Percentiles rank a stretch among this genome's conserved stretches.
Conservation (phyloP, 1,140 invertebrate genomes). For the Hirudo medicinalis region DNA sequence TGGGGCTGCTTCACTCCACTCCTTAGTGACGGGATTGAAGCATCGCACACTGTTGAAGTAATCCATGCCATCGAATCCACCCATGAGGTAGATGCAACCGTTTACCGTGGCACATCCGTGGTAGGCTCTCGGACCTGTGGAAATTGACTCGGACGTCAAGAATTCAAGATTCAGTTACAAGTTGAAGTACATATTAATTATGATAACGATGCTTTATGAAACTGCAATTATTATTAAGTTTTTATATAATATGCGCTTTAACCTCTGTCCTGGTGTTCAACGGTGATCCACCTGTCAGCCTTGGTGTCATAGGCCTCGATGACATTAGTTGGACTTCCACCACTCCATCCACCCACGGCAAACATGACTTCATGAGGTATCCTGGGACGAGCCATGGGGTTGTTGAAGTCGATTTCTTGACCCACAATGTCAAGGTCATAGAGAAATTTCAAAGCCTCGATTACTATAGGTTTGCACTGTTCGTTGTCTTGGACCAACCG, state of each 20-base stretch:
- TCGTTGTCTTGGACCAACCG: conserved; percentile 46
- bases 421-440: conserved; percentile 55
- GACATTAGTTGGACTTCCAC: conserved; percentile 54
- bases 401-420: conserved; percentile 29
- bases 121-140: conserved; percentile 27
- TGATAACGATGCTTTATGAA: too few species aligned
- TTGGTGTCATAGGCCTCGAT: conserved; percentile 65
- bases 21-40: conserved; percentile 25
- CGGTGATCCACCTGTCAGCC: conserved; percentile 54
- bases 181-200: too few species aligned
- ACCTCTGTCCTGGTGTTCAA: conserved; percentile 18
- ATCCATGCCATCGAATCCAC: conserved; percentile 31
- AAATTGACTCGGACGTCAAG: too few species aligned
- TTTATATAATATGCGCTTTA: too few species aligned
- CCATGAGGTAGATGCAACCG: conserved; percentile 27
- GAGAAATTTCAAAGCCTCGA: conserved; percentile 58
- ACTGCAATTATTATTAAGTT: too few species aligned
- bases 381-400: conserved; percentile 31
- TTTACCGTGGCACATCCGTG: conserved; percentile 28
- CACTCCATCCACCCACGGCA: conserved; percentile 62
- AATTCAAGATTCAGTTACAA: too few species aligned
- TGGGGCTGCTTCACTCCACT: conserved; percentile 27
- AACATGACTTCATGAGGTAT: conserved; percentile 32
- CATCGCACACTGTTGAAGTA: conserved; percentile 29
- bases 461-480: conserved; percentile 55